Percentiles rank a stretch among this genome's conserved stretches.
Evolutionary conservation across 64 coral and sea anemone species (phyloP).

Genomic region (Actinia equina): DNA sequence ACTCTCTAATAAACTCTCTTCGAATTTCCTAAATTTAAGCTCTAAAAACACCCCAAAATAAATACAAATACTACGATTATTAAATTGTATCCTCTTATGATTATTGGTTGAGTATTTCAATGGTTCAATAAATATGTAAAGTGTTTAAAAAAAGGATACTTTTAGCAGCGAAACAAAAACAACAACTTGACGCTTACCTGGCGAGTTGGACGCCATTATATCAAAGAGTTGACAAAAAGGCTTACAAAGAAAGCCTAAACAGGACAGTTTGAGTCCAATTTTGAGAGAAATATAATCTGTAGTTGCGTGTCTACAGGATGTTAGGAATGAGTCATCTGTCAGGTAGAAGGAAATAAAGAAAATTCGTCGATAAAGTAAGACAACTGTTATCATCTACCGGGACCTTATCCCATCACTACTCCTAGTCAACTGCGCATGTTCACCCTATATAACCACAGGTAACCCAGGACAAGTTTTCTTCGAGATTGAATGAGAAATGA

Average conservation of each 20-base stretch:
- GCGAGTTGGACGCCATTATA: conserved; percentile 91
- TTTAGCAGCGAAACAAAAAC: background rate
- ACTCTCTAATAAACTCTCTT: too few relatives aligned
- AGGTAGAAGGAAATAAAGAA: conserved; percentile 2
- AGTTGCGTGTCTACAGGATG: background rate
- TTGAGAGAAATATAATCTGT: conserved; percentile 36
- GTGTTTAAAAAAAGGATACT: background rate
- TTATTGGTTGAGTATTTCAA: background rate
- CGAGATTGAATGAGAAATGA: too few relatives aligned
- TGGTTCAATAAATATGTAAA: background rate
- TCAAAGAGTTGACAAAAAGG: conserved; percentile 63
- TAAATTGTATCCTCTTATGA: background rate
- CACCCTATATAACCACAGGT: background rate
- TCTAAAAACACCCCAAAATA: background rate
- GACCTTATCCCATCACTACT: conserved; percentile 1
- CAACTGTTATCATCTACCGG: background rate
- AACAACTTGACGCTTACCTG: conserved; percentile 64
- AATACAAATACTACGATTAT: background rate
- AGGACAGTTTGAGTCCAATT: conserved; percentile 87
- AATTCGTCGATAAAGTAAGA: background rate
- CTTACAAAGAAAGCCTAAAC: conserved; percentile 64
- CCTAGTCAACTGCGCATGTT: background rate
- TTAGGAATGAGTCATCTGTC: conserved; percentile 4
- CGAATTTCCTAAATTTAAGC: background rate
- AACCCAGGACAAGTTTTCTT: too few relatives aligned